Percentiles rank a stretch among this genome's conserved stretches.
These are phyloP conservation scores for Saxidomus purpurata DNA, from an alignment of 1,140 invertebrate genomes.

Conservation along the genomic window DNA sequence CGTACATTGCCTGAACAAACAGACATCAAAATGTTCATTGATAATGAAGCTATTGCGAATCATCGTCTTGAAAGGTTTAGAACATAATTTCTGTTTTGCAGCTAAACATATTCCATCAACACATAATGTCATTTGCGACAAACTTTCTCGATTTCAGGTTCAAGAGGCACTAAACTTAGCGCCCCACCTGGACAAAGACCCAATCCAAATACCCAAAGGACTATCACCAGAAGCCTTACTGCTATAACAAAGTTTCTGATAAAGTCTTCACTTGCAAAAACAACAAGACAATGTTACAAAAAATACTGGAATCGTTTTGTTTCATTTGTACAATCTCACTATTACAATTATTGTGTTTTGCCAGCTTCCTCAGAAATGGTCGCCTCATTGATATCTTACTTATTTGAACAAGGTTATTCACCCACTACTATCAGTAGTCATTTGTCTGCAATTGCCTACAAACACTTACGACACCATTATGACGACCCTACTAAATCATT, in stretches of 20 bases:
- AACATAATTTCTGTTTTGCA: conserved; percentile 15
- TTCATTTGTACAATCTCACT: neutral
- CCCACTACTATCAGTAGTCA: conserved; percentile 41
- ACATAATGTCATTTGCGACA: neutral
- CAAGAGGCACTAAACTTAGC: neutral
- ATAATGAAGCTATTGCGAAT: conserved; percentile 39
- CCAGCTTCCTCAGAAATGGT: neutral
- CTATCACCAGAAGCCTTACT: neutral
- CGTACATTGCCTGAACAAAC: conserved; percentile 65
- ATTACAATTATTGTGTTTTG: neutral
- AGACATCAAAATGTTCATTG: conserved; percentile 4
- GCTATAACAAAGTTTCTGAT: neutral
- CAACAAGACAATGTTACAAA: neutral
- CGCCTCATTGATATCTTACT: neutral
- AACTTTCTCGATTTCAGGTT: conserved; percentile 25
- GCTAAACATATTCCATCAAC: conserved; percentile 2
- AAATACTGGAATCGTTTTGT: neutral
- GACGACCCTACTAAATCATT: neutral
- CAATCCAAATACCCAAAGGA: neutral
- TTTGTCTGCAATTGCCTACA: conserved; percentile 13
- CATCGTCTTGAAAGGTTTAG: neutral
- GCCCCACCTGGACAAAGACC: neutral
- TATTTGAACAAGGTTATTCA: neutral
- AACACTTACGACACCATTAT: neutral
- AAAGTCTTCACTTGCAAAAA: neutral